Conservation (phyloP, 2,888 invertebrate genomes). For the Helicoverpa assulta region DNA sequence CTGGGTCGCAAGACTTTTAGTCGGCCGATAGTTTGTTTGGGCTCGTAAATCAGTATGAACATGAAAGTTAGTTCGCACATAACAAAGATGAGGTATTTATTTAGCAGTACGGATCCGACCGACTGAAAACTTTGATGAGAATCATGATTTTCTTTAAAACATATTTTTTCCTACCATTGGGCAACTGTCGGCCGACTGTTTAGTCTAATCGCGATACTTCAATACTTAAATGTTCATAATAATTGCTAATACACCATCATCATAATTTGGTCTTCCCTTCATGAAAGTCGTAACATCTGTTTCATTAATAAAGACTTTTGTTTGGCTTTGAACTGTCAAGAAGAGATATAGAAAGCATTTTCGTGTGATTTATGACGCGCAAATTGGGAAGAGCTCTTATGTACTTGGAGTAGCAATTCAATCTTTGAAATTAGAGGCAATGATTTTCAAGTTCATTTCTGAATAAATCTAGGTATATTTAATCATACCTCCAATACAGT, state of each 20-base stretch:
- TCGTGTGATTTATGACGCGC: background rate
- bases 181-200: too few species aligned
- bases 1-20: background rate
- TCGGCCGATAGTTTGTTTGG: too few species aligned
- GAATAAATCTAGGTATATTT: background rate
- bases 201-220: too few species aligned
- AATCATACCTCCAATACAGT: too few species aligned
- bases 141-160: too few species aligned
- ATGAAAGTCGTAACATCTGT: background rate
- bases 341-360: background rate
- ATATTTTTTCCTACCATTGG: too few species aligned
- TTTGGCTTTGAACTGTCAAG: constrained; percentile 1
- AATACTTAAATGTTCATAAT: constrained; percentile 26
- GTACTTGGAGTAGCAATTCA: background rate
- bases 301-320: constrained; percentile 11
- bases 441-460: background rate
- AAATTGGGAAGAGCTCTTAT: background rate
- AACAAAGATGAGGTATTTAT: too few species aligned
- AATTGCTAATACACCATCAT: constrained; percentile 28
- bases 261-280: constrained; percentile 16
- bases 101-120: too few species aligned
- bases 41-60: too few species aligned
- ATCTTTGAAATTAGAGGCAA: background rate
- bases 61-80: too few species aligned
- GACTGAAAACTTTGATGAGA: too few species aligned